Percentiles rank a stretch among this genome's conserved stretches.
phyloP scores from a whole-genome alignment of 2,113 vertebrate species.

The Eurypyga helias region DNA sequence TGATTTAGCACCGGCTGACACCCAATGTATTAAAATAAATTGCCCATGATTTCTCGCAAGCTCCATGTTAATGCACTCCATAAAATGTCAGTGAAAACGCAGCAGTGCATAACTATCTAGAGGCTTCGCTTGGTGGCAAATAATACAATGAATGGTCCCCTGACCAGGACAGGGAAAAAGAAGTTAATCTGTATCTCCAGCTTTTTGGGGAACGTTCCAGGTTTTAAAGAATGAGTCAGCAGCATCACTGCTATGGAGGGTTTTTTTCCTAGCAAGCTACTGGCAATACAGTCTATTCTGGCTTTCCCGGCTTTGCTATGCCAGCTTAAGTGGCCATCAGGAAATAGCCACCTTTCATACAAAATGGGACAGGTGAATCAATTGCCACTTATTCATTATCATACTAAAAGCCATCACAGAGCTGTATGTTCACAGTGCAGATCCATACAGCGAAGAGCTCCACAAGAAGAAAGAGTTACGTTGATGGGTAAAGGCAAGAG shows the following conservation, averaged over 20 bases:
- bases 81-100: neutral
- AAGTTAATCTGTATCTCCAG: neutral
- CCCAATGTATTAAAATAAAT: slow-evolving; percentile 24
- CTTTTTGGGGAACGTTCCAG: neutral
- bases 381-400: neutral
- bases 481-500: neutral
- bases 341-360: neutral
- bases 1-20: slow-evolving; percentile 10
- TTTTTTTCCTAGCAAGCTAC: neutral
- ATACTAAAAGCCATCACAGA: neutral
- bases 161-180: neutral
- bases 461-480: neutral
- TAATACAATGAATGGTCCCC: neutral
- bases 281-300: neutral
- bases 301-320: neutral
- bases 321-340: neutral
- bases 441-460: neutral
- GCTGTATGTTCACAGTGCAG: neutral
- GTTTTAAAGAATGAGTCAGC: slow-evolving; percentile 38
- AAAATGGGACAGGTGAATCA: neutral
- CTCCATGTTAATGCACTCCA: neutral
- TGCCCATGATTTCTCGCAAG: neutral
- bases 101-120: neutral
- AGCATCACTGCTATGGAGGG: neutral
- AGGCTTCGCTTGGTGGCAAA: neutral